Conservation (phyloP, 2,113 vertebrate species). For the Corythornis cristatus region DNA sequence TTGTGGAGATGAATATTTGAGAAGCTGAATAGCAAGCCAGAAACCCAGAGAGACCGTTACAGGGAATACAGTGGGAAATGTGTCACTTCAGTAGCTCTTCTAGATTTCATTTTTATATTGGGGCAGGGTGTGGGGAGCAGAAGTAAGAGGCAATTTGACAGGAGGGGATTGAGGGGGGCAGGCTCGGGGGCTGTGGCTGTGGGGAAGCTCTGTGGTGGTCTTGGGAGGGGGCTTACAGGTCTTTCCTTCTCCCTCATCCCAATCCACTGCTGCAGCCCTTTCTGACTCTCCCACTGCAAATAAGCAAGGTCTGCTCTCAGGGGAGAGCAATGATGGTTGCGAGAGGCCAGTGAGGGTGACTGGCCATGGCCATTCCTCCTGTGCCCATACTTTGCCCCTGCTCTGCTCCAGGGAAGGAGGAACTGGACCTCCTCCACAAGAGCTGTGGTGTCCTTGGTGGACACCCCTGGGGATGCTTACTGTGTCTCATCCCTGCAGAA, state of each 20-base stretch:
- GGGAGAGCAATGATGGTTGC: not conserved
- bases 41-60: not conserved
- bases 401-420: not conserved
- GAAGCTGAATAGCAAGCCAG: constrained; percentile 8
- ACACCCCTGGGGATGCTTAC: not conserved
- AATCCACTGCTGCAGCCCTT: not conserved
- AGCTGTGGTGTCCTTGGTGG: not conserved
- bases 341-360: not conserved
- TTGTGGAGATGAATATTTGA: constrained; percentile 29
- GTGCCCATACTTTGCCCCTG: not conserved
- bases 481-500: not conserved
- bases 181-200: too few species aligned
- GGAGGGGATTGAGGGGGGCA: not conserved
- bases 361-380: rapidly evolving
- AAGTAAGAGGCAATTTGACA: not conserved
- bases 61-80: not conserved
- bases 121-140: not conserved
- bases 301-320: not conserved
- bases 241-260: not conserved
- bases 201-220: not conserved
- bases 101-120: not conserved
- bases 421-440: rapidly evolving
- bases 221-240: rapidly evolving
- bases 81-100: not conserved
- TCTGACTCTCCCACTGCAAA: not conserved